Conservation (phyloP, 2,888 invertebrate genomes). For the Orgyia antiqua region DNA sequence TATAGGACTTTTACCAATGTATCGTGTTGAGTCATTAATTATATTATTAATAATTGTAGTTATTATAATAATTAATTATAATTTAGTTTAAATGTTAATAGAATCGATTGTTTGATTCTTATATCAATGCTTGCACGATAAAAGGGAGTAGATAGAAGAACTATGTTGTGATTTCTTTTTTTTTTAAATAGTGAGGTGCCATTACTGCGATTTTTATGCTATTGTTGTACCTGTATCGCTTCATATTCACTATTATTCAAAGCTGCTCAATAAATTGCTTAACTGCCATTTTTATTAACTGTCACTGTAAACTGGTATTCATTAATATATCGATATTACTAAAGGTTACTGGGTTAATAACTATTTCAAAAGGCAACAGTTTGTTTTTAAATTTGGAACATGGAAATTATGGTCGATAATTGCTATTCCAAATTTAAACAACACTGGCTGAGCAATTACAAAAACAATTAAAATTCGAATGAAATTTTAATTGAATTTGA, state of each 20-base stretch:
- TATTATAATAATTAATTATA: conserved; percentile 12
- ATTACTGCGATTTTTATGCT: conserved; percentile 57
- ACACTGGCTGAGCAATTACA: too few relatives aligned
- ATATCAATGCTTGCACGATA: conserved; percentile 26
- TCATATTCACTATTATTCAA: conserved; percentile 42
- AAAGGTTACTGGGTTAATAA: too few relatives aligned
- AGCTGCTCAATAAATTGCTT: conserved; percentile 41
- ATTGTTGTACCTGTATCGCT: conserved; percentile 50
- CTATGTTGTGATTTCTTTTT: conserved; percentile 58
- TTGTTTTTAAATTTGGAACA: background rate
- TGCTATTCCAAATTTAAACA: too few relatives aligned
- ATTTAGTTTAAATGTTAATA: conserved; percentile 18
- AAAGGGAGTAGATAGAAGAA: conserved; percentile 33
- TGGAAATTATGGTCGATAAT: background rate
- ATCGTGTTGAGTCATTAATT: conserved; percentile 31
- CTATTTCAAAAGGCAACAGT: too few relatives aligned
- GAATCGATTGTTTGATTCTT: conserved; percentile 20
- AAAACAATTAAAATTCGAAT: too few relatives aligned
- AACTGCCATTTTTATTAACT: conserved; percentile 28
- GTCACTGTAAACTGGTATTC: background rate
- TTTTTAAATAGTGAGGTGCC: conserved; percentile 64
- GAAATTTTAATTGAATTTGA: too few relatives aligned
- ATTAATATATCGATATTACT: background rate
- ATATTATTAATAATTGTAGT: conserved; percentile 20
- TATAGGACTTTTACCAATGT: conserved; percentile 29